These are phyloP conservation scores for Nothoprocta perdicaria DNA, from an alignment of 2,113 vertebrate species.

Conservation along the genomic window DNA sequence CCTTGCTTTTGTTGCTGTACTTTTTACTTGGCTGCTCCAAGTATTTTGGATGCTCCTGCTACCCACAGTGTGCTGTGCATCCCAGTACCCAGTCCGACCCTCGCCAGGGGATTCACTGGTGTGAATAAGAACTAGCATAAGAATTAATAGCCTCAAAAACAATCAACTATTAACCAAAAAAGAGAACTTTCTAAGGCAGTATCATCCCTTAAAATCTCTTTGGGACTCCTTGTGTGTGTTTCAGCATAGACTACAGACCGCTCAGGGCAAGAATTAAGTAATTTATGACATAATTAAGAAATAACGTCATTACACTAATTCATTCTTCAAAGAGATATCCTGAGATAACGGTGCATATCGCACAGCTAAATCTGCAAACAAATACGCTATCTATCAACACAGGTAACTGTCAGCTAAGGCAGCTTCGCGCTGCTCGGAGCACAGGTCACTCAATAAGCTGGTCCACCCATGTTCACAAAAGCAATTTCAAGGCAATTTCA, in stretches of 20 bases:
- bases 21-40: neutral
- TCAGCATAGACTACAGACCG: neutral
- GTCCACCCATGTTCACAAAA: neutral
- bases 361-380: slow-evolving; percentile 31
- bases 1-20: neutral
- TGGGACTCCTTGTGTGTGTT: neutral
- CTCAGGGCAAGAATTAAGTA: slow-evolving; percentile 15
- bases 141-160: slow-evolving; percentile 3
- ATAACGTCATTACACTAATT: slow-evolving; percentile 25
- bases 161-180: slow-evolving; percentile 4
- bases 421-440: neutral
- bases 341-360: neutral
- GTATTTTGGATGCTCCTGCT: neutral
- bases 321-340: slow-evolving; percentile 41
- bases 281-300: slow-evolving; percentile 54
- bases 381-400: neutral
- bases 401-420: neutral
- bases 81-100: neutral
- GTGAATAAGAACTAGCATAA: neutral
- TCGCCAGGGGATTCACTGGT: neutral
- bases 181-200: neutral
- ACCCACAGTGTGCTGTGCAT: neutral
- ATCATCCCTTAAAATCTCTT: neutral
- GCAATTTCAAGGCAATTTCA: neutral
- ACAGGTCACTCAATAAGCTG: neutral